phyloP scores from a whole-genome alignment of 2,113 vertebrate species.

The Cynoglossus semilaevis region DNA sequence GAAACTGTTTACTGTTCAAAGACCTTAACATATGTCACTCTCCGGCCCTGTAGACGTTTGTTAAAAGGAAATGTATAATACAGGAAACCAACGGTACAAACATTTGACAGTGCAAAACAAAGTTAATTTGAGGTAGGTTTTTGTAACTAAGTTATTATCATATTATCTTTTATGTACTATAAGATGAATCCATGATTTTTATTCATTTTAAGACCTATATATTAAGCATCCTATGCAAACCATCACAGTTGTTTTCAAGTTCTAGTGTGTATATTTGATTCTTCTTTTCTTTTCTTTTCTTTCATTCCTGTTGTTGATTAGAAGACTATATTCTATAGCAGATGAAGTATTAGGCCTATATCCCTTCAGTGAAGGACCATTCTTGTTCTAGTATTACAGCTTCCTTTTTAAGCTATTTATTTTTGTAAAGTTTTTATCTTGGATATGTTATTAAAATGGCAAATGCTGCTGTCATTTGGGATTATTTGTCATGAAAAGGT shows the following conservation, averaged over 20 bases:
- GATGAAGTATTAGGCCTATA: conserved; percentile 61
- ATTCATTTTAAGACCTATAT: conserved; percentile 45
- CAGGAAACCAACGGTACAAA: conserved; percentile 21
- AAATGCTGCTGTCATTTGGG: conserved; percentile 71
- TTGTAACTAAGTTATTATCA: conserved; percentile 33
- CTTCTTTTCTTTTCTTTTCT: conserved; percentile 50
- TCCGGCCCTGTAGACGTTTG: not conserved
- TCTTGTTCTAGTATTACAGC: conserved; percentile 67
- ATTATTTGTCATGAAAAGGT: conserved; percentile 52
- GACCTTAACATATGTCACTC: too few relatives aligned
- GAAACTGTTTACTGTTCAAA: too few relatives aligned
- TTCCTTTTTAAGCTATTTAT: conserved; percentile 82
- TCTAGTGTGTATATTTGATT: conserved; percentile 65
- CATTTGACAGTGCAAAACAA: conserved; percentile 30
- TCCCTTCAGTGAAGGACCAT: conserved; percentile 79
- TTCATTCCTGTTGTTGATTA: conserved; percentile 67
- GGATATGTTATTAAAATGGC: conserved; percentile 64
- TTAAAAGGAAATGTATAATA: conserved; percentile 6
- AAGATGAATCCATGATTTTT: conserved; percentile 36
- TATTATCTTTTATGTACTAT: conserved; percentile 44
- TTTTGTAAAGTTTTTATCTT: conserved; percentile 82
- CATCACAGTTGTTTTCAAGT: conserved; percentile 44
- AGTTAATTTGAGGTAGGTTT: conserved; percentile 15
- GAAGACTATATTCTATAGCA: conserved; percentile 54
- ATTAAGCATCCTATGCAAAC: conserved; percentile 44